Evolutionary conservation across 2,797 vertebrate species (phyloP).

Genomic region (Gallinago nigripennis): DNA sequence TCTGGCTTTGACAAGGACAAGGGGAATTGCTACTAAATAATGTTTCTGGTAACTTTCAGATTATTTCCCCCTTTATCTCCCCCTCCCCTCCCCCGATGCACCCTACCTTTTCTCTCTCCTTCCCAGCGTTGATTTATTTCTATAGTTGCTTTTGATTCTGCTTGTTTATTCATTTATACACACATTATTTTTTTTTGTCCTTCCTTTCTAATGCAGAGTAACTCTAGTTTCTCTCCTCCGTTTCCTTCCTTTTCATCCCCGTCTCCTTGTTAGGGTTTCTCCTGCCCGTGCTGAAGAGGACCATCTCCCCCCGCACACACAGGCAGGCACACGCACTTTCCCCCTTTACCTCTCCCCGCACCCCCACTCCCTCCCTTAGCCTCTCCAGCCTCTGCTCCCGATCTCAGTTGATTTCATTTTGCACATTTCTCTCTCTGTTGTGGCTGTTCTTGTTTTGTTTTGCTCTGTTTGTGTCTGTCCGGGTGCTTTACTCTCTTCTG

Average conservation of each 20-base stretch:
- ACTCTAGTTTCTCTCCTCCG: slow-evolving; percentile 57
- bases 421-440: slow-evolving; percentile 62
- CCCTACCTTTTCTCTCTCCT: slow-evolving; percentile 48
- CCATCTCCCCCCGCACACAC: not conserved
- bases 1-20: slow-evolving; percentile 80
- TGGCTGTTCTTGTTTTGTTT: slow-evolving; percentile 58
- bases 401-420: slow-evolving; percentile 65
- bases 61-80: slow-evolving; percentile 69
- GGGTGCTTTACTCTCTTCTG: slow-evolving; percentile 74
- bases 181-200: not conserved
- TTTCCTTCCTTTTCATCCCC: slow-evolving; percentile 55
- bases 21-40: slow-evolving; percentile 83
- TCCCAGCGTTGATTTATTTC: slow-evolving; percentile 60
- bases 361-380: slow-evolving; percentile 20
- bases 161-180: slow-evolving; percentile 63
- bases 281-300: slow-evolving; percentile 52
- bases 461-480: slow-evolving; percentile 63
- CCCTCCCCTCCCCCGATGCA: slow-evolving; percentile 2
- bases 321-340: slow-evolving; percentile 27
- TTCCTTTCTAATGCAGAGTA: slow-evolving; percentile 51
- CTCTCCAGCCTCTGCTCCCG: slow-evolving; percentile 40
- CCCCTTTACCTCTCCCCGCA: slow-evolving; percentile 18
- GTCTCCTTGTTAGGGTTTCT: slow-evolving; percentile 55
- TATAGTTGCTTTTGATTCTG: slow-evolving; percentile 70
- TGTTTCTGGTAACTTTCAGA: slow-evolving; percentile 94